Evolutionary conservation across 35 echinoderm and acorn worm species (phyloP), one percentile per base, ranked within the genome.

Genomic region (Holothuria glaberrima): DNA sequence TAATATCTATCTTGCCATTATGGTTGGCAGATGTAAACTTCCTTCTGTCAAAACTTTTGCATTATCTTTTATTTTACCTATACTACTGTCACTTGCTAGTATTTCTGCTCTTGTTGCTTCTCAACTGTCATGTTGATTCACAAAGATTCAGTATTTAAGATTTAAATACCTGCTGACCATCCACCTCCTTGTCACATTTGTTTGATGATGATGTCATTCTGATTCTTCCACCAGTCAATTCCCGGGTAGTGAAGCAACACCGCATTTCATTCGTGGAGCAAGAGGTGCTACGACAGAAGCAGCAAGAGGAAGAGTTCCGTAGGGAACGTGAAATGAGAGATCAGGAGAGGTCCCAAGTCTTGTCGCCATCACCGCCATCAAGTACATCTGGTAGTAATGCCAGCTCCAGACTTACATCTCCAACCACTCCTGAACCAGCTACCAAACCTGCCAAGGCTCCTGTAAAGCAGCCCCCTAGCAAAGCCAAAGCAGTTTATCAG

Each of bases 401-500:
- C 13, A 48, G 50, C 41, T 78, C 74, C 36, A 78, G 74, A 52
- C 18, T 84, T 22, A 48, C 34, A 33, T 87, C 85, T 12, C 85
- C 85, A 4, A 87, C 38, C 0, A n/a, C 60, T 35, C 85, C 85
- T 14, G 85, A 87, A 32, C 80, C 80, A 60, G 27, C 80, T 5
- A 20, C 83, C 13, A 87, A 87, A 87, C 63, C 85, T 34, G 80
- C 30, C 54, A 84, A 84, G 32, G 21, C 85, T 21, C 20, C 85
- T 1, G 36, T 3, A 30, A 87, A 71, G 67, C 60, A 25, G 12
- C 33, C 85, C 1, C 66, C 21, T 28, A 87, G 85, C 62, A 69
- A 87, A 70, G 85, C 85, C 33, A 87, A 71, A 59, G 85, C 85
- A 6, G 66, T 87, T 9, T 87, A 87, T 87, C 61, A 87, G 85